These are phyloP conservation scores for Mimachlamys varia DNA, from an alignment of 2,888 invertebrate genomes.

Conservation along the genomic window DNA sequence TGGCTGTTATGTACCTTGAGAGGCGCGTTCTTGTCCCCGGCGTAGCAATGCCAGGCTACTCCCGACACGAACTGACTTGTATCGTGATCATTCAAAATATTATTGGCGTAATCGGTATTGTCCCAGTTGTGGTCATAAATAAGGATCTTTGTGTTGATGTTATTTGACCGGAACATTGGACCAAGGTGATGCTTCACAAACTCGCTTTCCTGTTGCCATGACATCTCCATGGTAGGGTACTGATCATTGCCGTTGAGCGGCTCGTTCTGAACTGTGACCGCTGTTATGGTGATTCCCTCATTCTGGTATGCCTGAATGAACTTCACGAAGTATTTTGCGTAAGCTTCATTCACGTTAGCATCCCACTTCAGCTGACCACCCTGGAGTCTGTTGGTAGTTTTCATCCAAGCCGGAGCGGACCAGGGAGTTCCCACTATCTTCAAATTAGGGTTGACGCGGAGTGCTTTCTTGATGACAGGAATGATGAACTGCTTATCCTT, in stretches of 20 bases:
- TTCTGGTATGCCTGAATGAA: conserved; percentile 59
- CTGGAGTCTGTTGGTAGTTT: conserved; percentile 52
- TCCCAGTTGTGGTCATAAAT: conserved; percentile 64
- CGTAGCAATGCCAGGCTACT: conserved; percentile 64
- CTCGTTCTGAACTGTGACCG: conserved; percentile 61
- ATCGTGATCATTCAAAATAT: conserved; percentile 55
- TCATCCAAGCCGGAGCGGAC: conserved; percentile 65
- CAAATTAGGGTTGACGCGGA: conserved; percentile 55
- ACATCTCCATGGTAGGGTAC: conserved; percentile 62
- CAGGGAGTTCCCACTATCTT: conserved; percentile 61
- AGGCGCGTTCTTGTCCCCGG: conserved; percentile 55
- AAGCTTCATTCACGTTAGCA: conserved; percentile 49
- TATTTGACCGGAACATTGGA: conserved; percentile 55
- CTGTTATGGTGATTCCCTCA: conserved; percentile 58
- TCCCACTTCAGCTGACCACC: conserved; percentile 59
- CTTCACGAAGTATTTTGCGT: conserved; percentile 59
- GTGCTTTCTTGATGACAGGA: conserved; percentile 60
- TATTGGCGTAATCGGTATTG: conserved; percentile 54
- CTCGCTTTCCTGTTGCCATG: conserved; percentile 54
- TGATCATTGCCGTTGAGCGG: conserved; percentile 51
- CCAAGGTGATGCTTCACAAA: conserved; percentile 60
- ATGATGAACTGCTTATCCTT: conserved; percentile 59
- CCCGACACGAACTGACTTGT: conserved; percentile 58
- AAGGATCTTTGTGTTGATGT: conserved; percentile 60
- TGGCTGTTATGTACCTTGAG: conserved; percentile 54